Conservation (phyloP, 2,113 vertebrate species). For the Leucopternis melanops region DNA sequence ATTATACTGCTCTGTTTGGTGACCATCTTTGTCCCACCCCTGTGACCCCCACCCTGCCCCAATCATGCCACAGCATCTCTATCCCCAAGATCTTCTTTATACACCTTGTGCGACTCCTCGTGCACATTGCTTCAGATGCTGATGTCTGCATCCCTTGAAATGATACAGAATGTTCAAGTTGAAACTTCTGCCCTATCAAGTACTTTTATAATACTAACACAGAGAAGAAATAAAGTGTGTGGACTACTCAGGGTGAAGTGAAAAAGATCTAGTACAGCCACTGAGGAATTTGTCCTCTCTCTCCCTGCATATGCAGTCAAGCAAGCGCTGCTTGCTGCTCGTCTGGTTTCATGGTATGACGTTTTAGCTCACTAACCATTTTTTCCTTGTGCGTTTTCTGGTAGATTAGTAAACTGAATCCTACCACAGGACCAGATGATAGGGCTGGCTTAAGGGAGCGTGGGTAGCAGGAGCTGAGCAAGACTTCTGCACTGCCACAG, state of each 20-base stretch:
- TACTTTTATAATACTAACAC: background rate
- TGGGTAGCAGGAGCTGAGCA: background rate
- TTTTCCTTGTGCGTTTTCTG: background rate
- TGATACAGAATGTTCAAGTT: background rate
- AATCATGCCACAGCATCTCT: background rate
- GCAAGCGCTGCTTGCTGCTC: background rate
- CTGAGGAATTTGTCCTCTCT: background rate
- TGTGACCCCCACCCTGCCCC: background rate
- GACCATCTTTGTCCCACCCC: background rate
- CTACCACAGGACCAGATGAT: background rate
- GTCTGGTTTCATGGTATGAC: fast-evolving
- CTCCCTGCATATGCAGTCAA: background rate
- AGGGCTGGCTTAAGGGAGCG: background rate
- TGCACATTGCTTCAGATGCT: background rate
- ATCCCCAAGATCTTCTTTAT: background rate
- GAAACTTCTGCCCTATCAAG: background rate
- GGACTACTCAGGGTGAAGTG: background rate
- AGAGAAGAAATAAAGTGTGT: background rate
- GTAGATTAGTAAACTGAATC: background rate
- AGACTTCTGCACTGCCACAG: background rate
- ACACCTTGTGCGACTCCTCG: background rate
- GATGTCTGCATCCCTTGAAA: background rate
- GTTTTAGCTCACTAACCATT: background rate
- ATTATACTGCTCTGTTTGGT: background rate
- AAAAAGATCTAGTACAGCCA: background rate